A percentile compares a stretch with the other conserved stretches of the same genome.
phyloP scores from a whole-genome alignment of 2,797 vertebrate species.

The Poecile montanus region DNA sequence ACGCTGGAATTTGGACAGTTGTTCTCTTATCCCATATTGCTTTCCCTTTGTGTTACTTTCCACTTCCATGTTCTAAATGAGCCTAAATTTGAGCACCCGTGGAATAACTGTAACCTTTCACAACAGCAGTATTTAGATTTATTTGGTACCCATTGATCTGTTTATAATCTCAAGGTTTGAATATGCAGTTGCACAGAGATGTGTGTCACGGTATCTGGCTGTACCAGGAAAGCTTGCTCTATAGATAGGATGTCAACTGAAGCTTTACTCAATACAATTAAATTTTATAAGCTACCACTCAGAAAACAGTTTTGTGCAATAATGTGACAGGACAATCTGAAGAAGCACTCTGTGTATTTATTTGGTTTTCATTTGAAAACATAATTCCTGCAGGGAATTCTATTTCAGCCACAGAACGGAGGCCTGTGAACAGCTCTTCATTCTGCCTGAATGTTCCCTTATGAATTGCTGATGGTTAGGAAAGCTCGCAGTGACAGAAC shows the following conservation, averaged over 20 bases:
- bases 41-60: background rate
- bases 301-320: background rate
- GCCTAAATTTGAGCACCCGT: background rate
- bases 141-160: background rate
- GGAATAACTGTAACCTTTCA: background rate
- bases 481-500: slow-evolving; percentile 7
- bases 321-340: background rate
- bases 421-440: background rate
- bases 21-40: background rate
- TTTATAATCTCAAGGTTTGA: background rate
- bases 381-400: slow-evolving; percentile 30
- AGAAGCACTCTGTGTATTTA: background rate
- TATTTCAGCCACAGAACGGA: background rate
- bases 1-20: background rate
- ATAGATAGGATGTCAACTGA: background rate
- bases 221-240: background rate
- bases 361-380: background rate
- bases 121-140: background rate
- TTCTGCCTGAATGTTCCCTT: slow-evolving; percentile 30
- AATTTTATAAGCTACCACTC: background rate
- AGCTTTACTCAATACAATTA: background rate
- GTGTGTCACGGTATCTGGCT: background rate
- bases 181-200: background rate
- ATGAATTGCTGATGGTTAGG: slow-evolving; percentile 31
- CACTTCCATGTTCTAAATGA: background rate